A percentile compares a stretch with the other conserved stretches of the same genome.
phyloP scores from a whole-genome alignment of 2,113 vertebrate species.

The Pterophyllum scalare region DNA sequence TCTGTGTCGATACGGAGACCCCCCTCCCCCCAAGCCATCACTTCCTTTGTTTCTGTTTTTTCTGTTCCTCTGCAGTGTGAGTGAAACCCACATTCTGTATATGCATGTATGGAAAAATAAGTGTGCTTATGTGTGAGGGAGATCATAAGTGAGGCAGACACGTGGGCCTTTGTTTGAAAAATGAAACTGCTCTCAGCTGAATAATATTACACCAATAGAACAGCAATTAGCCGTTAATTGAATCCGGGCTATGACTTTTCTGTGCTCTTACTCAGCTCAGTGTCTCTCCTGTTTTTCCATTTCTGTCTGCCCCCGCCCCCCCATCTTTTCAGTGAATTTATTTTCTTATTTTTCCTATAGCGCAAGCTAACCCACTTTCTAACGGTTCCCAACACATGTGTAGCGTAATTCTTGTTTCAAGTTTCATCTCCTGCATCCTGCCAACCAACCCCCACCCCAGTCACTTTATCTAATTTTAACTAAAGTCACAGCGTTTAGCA shows the following conservation, averaged over 20 bases:
- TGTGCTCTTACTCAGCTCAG: conserved; percentile 68
- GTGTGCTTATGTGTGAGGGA: conserved; percentile 29
- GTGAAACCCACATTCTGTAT: not conserved
- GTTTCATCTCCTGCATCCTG: not conserved
- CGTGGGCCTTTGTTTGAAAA: conserved; percentile 77
- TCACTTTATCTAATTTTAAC: conserved; percentile 19
- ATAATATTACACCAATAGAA: conserved; percentile 77
- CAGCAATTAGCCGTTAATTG: conserved; percentile 77
- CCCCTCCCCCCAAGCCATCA: conserved; percentile 18
- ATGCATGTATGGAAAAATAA: conserved; percentile 13
- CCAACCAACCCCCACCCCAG: not conserved
- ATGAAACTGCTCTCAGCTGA: conserved; percentile 75
- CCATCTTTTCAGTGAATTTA: conserved; percentile 15
- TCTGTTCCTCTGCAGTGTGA: conserved; percentile 2
- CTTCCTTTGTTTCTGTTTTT: conserved; percentile 14
- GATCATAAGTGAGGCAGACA: conserved; percentile 63
- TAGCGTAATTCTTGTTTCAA: not conserved
- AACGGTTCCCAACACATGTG: not conserved
- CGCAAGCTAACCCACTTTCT: conserved; percentile 35
- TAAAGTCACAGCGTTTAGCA: conserved; percentile 20
- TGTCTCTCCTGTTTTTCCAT: conserved; percentile 47
- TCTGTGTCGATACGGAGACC: not conserved
- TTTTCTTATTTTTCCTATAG: conserved; percentile 18
- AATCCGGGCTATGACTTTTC: conserved; percentile 79
- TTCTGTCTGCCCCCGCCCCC: conserved; percentile 22